Base-by-base conservation (phyloP, 1,140 invertebrate genomes). In the Ptiloglossa arizonensis region DNA sequence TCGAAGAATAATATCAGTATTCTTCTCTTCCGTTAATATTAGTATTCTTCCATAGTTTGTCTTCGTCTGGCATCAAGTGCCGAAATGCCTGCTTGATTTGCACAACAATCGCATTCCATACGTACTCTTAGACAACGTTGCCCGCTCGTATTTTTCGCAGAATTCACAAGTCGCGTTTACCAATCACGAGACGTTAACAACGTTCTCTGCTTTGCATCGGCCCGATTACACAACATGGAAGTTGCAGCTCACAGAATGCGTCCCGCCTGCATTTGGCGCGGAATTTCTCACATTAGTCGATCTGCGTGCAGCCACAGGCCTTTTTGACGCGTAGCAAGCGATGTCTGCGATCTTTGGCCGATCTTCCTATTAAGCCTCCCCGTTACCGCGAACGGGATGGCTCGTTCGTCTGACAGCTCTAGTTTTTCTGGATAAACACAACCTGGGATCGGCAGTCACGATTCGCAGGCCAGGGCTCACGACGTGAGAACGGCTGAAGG, bases 381-480 rank as follows among this genome's bases (percentile, higher is more conserved):
- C 19, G 62, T 29, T 62, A 71, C 13, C 48, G 69, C 27, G 66
- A 69, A 60, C 57, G 48, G 56, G 50, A 68, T 69, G 57, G 27
- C 70, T 60, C 38, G 74, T 69, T 68, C 24, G 15, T 38, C 75
- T 68, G 80, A 79, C 80, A 79, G 80, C 62, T 79, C 48, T 29
- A 63, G 57, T 79, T 79, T 71, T 82, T 79, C 24, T 57, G 32
- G 32, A 80, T 77, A 66, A 82, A 77, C 81, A 83, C 77, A 66
- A 76, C 62, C 77, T 82, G 81, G 87, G 87, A 88, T 87, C 62
- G 86, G 81, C 84, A 70, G 77, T 88, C 87, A 87, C 87, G 87
- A 88, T 56, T 77, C 64, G n/a, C 71, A n/a, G n/a, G n/a, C n/a
- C n/a, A n/a, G n/a, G 64, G 79, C 75, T 79, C 63, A 71, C 54